A percentile compares a stretch with the other conserved stretches of the same genome.
phyloP scores from a whole-genome alignment of 1,140 invertebrate genomes.

The Hycleus cichorii region DNA sequence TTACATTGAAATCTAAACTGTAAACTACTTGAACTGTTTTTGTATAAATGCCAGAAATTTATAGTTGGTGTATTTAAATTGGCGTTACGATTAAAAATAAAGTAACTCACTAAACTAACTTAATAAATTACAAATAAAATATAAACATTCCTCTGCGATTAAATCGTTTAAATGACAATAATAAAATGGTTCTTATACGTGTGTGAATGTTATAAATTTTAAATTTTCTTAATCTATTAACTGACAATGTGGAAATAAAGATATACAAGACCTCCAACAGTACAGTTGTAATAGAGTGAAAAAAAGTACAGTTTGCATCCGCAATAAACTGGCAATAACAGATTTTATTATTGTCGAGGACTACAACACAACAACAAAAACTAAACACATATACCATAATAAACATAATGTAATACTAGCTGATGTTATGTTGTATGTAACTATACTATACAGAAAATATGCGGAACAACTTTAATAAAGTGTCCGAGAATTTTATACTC shows the following conservation, averaged over 20 bases:
- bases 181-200: too few relatives aligned
- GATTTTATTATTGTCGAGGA: conserved; percentile 7
- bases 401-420: conserved; percentile 4
- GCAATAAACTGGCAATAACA: conserved; percentile 11
- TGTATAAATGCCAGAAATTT: too few relatives aligned
- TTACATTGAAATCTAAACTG: too few relatives aligned
- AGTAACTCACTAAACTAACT: too few relatives aligned
- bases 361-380: too few relatives aligned
- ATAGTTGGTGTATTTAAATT: too few relatives aligned
- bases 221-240: conserved; percentile 3
- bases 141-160: too few relatives aligned
- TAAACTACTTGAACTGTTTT: too few relatives aligned
- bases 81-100: too few relatives aligned
- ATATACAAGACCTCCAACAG: background rate
- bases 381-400: background rate
- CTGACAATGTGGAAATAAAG: background rate
- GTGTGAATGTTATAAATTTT: too few relatives aligned
- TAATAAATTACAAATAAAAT: too few relatives aligned
- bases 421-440: background rate
- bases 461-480: conserved; percentile 12
- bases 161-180: too few relatives aligned
- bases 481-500: conserved; percentile 1
- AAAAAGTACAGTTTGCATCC: background rate
- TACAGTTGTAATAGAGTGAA: background rate
- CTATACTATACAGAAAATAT: background rate